A percentile compares a stretch with the other conserved stretches of the same genome.
Evolutionary conservation across 2,888 invertebrate genomes (phyloP).

Genomic region (Melanophora roralis): DNA sequence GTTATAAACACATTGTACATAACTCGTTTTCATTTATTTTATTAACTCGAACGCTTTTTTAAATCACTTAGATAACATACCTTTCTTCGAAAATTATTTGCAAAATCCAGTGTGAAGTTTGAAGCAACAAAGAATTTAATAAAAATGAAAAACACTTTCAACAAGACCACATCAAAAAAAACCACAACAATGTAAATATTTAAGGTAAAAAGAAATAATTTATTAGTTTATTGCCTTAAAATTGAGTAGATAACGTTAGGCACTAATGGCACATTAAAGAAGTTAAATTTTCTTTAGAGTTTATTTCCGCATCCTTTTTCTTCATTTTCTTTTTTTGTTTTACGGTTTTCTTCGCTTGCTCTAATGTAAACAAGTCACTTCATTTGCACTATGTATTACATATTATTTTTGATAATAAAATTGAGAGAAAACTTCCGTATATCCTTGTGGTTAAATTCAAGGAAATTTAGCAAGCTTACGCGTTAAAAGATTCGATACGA

Average conservation of each 20-base stretch:
- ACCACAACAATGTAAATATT: neutral
- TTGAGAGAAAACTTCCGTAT: constrained; percentile 73
- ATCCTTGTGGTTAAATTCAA: constrained; percentile 73
- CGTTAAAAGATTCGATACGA: constrained; percentile 75
- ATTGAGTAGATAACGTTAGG: constrained; percentile 1
- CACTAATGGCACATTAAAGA: constrained; percentile 4
- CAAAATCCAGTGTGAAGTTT: constrained; percentile 76
- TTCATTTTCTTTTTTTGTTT: constrained; percentile 58
- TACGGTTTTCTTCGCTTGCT: constrained; percentile 35
- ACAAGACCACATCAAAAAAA: neutral
- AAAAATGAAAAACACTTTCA: constrained; percentile 10
- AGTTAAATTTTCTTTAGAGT: constrained; percentile 68
- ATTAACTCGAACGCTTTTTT: neutral
- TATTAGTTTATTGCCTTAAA: constrained; percentile 39
- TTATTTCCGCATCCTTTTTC: constrained; percentile 71
- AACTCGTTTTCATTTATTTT: too few relatives aligned
- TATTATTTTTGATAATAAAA: constrained; percentile 52
- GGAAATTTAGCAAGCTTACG: constrained; percentile 75
- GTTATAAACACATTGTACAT: too few relatives aligned
- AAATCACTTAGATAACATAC: constrained; percentile 60
- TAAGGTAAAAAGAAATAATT: neutral
- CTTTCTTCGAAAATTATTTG: constrained; percentile 75
- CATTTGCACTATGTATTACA: constrained; percentile 58
- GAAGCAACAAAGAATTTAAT: constrained; percentile 19
- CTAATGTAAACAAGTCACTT: constrained; percentile 63